A percentile compares a stretch with the other conserved stretches of the same genome.
These are phyloP conservation scores for Acleris laterana DNA, from an alignment of 2,888 invertebrate genomes.

Conservation along the genomic window DNA sequence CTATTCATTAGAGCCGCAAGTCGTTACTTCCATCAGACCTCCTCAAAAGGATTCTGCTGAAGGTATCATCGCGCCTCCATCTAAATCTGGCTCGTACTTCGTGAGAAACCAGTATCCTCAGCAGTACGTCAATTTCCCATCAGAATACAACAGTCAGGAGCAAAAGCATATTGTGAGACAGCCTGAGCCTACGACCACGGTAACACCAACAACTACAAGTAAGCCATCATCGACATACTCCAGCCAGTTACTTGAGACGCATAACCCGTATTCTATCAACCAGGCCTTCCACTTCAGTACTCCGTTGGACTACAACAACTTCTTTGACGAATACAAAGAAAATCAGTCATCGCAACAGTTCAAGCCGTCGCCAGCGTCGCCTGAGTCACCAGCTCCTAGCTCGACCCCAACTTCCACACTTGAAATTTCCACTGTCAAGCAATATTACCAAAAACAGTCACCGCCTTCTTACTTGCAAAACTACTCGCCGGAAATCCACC, in stretches of 20 bases:
- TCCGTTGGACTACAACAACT: conserved; percentile 74
- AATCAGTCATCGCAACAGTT: conserved; percentile 55
- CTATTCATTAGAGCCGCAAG: conserved; percentile 76
- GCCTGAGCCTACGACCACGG: conserved; percentile 56
- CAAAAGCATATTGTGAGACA: conserved; percentile 41
- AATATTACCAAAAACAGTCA: conserved; percentile 57
- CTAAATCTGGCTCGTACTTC: conserved; percentile 65
- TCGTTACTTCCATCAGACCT: conserved; percentile 64
- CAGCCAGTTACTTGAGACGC: conserved; percentile 73
- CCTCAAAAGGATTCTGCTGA: conserved; percentile 50
- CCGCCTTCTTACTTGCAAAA: conserved; percentile 66
- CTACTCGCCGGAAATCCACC: conserved; percentile 74
- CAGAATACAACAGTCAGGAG: conserved; percentile 52
- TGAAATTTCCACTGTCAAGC: conserved; percentile 58
- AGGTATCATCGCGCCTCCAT: conserved; percentile 48
- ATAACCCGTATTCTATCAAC: conserved; percentile 79
- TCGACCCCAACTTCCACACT: conserved; percentile 49
- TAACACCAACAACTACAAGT: conserved; percentile 58
- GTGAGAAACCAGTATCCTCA: conserved; percentile 59
- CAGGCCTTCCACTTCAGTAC: conserved; percentile 80
- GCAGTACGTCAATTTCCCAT: conserved; percentile 56
- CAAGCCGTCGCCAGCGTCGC: conserved; percentile 44
- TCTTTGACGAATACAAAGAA: conserved; percentile 71
- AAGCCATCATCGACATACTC: conserved; percentile 68
- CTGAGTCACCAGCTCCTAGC: conserved; percentile 48